A percentile compares a stretch with the other conserved stretches of the same genome.
Conservation (phyloP, 2,888 invertebrate genomes). For the Lasioglossum villosulum region DNA sequence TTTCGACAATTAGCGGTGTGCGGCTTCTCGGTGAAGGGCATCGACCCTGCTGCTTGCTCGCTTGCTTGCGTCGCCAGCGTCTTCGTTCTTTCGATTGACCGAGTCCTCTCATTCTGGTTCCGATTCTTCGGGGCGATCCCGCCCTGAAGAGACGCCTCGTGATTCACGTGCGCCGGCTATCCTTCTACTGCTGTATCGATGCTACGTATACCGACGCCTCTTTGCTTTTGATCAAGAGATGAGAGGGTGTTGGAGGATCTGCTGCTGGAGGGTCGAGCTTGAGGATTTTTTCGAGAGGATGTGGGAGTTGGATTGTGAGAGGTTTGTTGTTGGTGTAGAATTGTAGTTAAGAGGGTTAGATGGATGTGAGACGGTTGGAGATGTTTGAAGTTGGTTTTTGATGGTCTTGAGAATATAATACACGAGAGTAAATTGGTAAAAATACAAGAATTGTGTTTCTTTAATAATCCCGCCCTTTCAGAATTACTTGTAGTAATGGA, state of each 20-base stretch:
- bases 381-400: not conserved
- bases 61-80: not conserved
- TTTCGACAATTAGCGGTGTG: slow-evolving; percentile 26
- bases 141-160: not conserved
- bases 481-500: too few species aligned
- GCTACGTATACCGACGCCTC: not conserved
- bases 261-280: not conserved
- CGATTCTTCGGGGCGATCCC: not conserved
- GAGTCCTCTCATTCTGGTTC: not conserved
- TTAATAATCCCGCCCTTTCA: too few species aligned
- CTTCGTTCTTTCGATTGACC: not conserved
- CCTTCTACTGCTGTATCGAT: not conserved
- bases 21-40: slow-evolving; percentile 20
- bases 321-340: not conserved
- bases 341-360: not conserved
- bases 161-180: not conserved
- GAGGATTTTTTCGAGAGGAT: not conserved
- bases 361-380: not conserved
- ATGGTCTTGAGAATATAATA: too few species aligned
- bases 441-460: too few species aligned
- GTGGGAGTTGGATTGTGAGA: not conserved
- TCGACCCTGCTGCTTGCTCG: slow-evolving; percentile 11
- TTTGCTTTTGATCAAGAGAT: not conserved
- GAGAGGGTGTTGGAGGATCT: not conserved
- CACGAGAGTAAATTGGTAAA: too few species aligned